Evolutionary conservation across 2,888 invertebrate genomes (phyloP).

Genomic region (Ctena decussata): DNA sequence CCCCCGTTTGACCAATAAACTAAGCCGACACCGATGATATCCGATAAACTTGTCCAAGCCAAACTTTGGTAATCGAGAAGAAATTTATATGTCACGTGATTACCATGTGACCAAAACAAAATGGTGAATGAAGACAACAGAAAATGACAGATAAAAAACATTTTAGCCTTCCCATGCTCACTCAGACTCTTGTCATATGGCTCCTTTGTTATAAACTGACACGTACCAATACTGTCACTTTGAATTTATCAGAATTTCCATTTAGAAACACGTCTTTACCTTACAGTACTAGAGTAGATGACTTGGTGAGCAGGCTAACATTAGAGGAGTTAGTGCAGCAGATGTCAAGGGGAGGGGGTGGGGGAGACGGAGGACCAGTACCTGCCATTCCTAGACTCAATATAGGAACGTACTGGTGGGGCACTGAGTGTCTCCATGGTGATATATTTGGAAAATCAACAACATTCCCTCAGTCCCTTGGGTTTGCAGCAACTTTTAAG

Average conservation of each 20-base stretch:
- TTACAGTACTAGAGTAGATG: slow-evolving; percentile 76
- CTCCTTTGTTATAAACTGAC: not conserved
- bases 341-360: slow-evolving; percentile 70
- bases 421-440: slow-evolving; percentile 80
- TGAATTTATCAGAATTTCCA: slow-evolving; percentile 58
- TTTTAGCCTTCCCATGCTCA: not conserved
- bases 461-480: slow-evolving; percentile 79
- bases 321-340: slow-evolving; percentile 74
- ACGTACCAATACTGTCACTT: not conserved
- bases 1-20: no score
- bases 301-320: slow-evolving; percentile 76
- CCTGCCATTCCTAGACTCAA: slow-evolving; percentile 76
- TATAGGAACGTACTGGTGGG: slow-evolving; percentile 78
- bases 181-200: not conserved
- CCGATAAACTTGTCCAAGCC: no score
- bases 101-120: slow-evolving; percentile 20
- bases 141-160: not conserved
- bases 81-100: slow-evolving; percentile 36
- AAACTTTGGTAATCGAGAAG: no score
- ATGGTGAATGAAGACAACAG: not conserved
- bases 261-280: slow-evolving; percentile 80
- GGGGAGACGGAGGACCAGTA: slow-evolving; percentile 66
- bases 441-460: slow-evolving; percentile 77
- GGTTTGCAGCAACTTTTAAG: slow-evolving; percentile 80
- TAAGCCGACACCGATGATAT: no score